Conservation (phyloP, 2,113 vertebrate genomes). For the Ramphastos sulfuratus region DNA sequence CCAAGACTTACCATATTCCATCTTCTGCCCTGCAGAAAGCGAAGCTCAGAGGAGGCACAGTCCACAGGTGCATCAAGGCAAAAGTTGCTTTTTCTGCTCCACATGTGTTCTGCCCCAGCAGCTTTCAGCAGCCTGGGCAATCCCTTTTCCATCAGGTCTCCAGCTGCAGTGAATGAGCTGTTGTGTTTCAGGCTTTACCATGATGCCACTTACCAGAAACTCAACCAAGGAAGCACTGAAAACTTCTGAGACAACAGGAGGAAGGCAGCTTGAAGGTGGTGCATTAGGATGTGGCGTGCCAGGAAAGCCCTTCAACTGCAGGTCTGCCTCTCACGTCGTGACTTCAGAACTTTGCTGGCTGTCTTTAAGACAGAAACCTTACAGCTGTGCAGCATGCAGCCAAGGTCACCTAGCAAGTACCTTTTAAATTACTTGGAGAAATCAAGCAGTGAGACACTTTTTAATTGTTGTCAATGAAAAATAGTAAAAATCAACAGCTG, state of each 20-base stretch:
- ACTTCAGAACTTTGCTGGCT: too few species aligned
- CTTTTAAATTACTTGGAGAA: background rate
- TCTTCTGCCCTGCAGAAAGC: background rate
- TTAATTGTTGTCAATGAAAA: background rate
- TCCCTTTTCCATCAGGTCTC: background rate
- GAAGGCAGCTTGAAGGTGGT: background rate
- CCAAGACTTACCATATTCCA: background rate
- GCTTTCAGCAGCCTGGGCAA: background rate
- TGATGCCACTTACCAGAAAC: background rate
- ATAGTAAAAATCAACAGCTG: background rate
- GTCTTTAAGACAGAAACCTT: background rate
- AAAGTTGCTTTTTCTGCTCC: background rate
- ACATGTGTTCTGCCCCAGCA: accelerated
- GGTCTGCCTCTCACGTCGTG: background rate
- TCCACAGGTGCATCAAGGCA: background rate
- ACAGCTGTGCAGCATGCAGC: background rate
- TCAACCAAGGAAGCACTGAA: background rate
- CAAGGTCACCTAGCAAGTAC: accelerated
- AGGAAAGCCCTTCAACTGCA: background rate
- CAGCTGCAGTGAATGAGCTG: too few species aligned
- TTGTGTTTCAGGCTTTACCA: background rate
- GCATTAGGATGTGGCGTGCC: accelerated
- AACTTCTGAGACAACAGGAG: background rate
- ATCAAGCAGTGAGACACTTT: background rate
- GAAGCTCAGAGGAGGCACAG: background rate